Evolutionary conservation across 1,140 invertebrate genomes (phyloP), one percentile per base, ranked within the genome.

Genomic region (Saccostrea cuccullata): DNA sequence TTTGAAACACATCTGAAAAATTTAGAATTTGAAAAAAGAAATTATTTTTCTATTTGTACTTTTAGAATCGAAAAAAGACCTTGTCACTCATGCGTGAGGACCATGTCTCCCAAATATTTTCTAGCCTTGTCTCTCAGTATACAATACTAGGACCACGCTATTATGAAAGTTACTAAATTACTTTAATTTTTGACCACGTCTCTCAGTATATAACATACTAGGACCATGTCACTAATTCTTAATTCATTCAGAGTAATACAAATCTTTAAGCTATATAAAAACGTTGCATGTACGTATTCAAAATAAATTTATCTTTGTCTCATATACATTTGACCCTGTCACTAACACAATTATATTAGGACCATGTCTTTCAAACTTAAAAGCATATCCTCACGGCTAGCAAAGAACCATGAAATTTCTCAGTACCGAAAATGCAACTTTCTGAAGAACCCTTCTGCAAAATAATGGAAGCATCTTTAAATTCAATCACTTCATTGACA

Each of bases 161-260:
- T n/a, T n/a, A 12, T 11, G n/a, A 6, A 77, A 2, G n/a, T 77
- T 30, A 36, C 23, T 30, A 6, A 4, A 5, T 36, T 23, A n/a
- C 70, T 12, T 30, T 77, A 36, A 17, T 17, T 30, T 30, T n/a
- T n/a, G 70, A 77, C 70, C 70, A n/a, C n/a, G 70, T 77, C 70
- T 30, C 70, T 77, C n/a, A 77, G 70, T 77, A 17, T n/a, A 30
- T 23, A 77, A 47, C n/a, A n/a, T 77, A 77, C 70, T 77, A 77
- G 70, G 70, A 77, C 70, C 70, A 77, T 77, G 70, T 77, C 70
- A 77, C 11, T 30, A 36, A 17, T 11, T 12, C 2, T 2, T 12
- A 23, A 77, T 30, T 77, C 11, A 30, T 47, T 47, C 23, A 12
- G 11, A 8, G 30, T 23, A 2, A 23, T 12, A 77, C 2, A n/a